Evolutionary conservation across 92 coral and sea anemone species (phyloP), one percentile per base, ranked within the genome.

Genomic region (Chrysogorgia sp.): DNA sequence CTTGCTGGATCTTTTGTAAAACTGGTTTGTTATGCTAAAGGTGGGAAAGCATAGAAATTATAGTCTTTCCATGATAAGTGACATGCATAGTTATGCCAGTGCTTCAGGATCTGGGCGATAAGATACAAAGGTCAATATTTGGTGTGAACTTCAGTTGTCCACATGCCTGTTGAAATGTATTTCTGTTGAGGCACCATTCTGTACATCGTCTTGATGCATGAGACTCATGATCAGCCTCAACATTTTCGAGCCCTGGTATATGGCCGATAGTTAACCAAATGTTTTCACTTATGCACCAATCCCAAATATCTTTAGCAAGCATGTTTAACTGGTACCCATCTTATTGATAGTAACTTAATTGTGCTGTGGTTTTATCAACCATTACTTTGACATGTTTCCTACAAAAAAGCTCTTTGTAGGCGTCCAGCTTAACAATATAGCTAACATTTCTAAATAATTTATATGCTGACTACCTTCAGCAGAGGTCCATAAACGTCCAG

Each of bases 321-420:
- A 61, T 37, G 25, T 88, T 72, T 31, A 86, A 85, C 49, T 84
- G 8, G 86, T 76, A 30, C 90, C 87, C 90, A 85, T 85, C 22
- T 82, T 88, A 68, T 88, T 88, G 1, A 82, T 82, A 52, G 47
- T 85, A 61, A 79, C 78, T 14, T n/a, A n/a, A n/a, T n/a, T 84
- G 89, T 10, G 43, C 75, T 68, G 75, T 68, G 32, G 75, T 68
- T 20, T 41, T 68, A 24, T 67, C 75, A 19, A 67, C 75, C 25
- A 67, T 19, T 8, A 61, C 40, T 61, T 61, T 61, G 6, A 61
- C 40, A 28, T 61, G 68, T 61, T 61, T 61, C 12, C 47, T 56
- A 20, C 33, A 40, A 37, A 67, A 29, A 5, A 67, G 29, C 58
- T 67, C 13, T 40, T 67, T 67, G 35, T 63, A 63, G 34, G 70